Evolutionary conservation across 2,888 invertebrate species (phyloP), one percentile per base, ranked within the genome.

Genomic region (Brenthis hecate): DNA sequence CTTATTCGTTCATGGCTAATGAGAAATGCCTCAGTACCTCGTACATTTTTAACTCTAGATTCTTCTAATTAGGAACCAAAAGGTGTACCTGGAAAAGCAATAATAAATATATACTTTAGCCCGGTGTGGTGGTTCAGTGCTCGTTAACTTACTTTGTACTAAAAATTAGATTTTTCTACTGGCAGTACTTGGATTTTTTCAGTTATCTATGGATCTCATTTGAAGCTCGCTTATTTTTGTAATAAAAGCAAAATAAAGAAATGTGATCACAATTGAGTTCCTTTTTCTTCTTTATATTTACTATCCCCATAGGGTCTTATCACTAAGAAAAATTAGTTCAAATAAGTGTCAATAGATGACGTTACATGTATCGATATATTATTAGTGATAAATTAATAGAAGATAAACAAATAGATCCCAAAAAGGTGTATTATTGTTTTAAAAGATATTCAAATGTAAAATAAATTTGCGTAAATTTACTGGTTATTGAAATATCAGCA

Each of bases 121-220:
- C 53, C 19, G 3, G n/a, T 36, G 36, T 6, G 36, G 53, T 36
- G 5, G 4, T 23, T 60, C 13, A 28, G 48, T 48, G 11, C 23
- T 8, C 2, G 58, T 58, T 6, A 47, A 23, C 50, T 50, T 50
- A 50, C 36, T 36, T 36, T 36, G 8, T 8, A 36, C 8, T 28
- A 23, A 65, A n/a, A 48, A 47, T 14, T 62, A 56, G 16, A 64
- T 66, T 66, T 66, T 70, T 70, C 67, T 67, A 67, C 60, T 28
- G 28, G 28, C 47, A 56, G 47, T 64, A 51, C 54, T 43, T 48
- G 54, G 56, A 43, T 70, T 69, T 56, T 56, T 19, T 66, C 55
- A 62, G 55, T 68, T 68, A n/a, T 68, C 55, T 68, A 68, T 61
- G 63, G 69, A 71, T 71, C 71, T 71, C 64, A 68, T 50, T 58